Evolutionary conservation across 53 echinoderm and acorn worm species (phyloP).

Genomic region (Hippasteria phrygiana): DNA sequence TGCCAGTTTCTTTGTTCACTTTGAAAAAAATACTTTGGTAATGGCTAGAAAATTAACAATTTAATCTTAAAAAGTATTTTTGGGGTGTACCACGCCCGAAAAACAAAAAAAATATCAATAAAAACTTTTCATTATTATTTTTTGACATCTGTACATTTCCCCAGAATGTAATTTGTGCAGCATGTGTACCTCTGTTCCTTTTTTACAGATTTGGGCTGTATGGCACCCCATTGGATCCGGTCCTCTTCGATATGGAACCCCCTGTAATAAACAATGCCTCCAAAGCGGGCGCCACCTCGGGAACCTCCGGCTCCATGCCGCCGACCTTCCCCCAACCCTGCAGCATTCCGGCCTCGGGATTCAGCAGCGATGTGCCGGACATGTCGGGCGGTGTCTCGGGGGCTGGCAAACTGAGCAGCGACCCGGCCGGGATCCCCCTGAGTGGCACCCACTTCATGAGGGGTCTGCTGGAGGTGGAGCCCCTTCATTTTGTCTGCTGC

Average conservation of each 20-base stretch:
- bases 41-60: no score
- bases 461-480: slow-evolving; percentile 97
- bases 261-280: slow-evolving; percentile 66
- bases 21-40: no score
- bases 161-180: no score
- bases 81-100: no score
- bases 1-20: no score
- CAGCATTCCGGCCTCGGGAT: slow-evolving; percentile 30
- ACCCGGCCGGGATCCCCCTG: slow-evolving; percentile 75
- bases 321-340: slow-evolving; percentile 18
- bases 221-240: slow-evolving; percentile 95
- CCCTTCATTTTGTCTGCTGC: slow-evolving; percentile 93
- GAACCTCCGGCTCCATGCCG: slow-evolving; percentile 25
- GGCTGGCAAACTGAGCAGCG: slow-evolving; percentile 46
- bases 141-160: neutral
- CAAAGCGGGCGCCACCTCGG: slow-evolving; percentile 69
- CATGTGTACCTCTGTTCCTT: neutral
- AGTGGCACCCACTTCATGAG: slow-evolving; percentile 91
- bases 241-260: slow-evolving; percentile 91
- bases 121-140: no score
- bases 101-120: no score
- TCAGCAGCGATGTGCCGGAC: slow-evolving; percentile 50
- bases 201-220: slow-evolving; percentile 88
- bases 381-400: slow-evolving; percentile 26
- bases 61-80: no score